Evolutionary conservation across 2,113 vertebrate genomes (phyloP).

Genomic region (Danionella cerebrum): DNA sequence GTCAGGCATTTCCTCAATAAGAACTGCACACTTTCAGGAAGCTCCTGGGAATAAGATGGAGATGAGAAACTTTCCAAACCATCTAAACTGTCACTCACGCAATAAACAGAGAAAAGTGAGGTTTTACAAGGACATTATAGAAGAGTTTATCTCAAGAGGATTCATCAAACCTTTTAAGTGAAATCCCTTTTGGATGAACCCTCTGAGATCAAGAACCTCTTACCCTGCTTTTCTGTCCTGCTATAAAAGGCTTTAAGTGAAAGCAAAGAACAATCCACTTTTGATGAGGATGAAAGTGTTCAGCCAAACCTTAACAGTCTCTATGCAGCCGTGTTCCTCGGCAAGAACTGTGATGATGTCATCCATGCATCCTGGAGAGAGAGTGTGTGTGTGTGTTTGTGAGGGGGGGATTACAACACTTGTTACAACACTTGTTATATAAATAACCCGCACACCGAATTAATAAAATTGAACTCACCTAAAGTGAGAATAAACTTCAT

Average conservation of each 20-base stretch:
- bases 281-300: background rate
- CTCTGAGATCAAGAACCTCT: background rate
- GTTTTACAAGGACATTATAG: slow-evolving; percentile 5
- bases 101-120: background rate
- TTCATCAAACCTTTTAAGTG: background rate
- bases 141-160: background rate
- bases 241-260: background rate
- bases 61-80: slow-evolving; percentile 16
- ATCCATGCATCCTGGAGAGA: slow-evolving; percentile 79
- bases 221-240: background rate
- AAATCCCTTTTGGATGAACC: background rate
- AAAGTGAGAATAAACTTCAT: slow-evolving; percentile 86
- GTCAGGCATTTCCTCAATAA: slow-evolving; percentile 89
- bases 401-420: background rate
- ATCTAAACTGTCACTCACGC: background rate
- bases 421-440: too few species aligned
- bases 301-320: slow-evolving; percentile 75
- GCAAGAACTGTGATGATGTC: slow-evolving; percentile 86
- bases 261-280: background rate
- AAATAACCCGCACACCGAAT: too few species aligned
- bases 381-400: background rate
- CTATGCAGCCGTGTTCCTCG: slow-evolving; percentile 93
- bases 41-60: slow-evolving; percentile 59
- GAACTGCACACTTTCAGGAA: slow-evolving; percentile 70
- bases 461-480: slow-evolving; percentile 75